These are phyloP conservation scores for Petrophora chlorosata DNA, from an alignment of 2,888 invertebrate species.

Conservation along the genomic window DNA sequence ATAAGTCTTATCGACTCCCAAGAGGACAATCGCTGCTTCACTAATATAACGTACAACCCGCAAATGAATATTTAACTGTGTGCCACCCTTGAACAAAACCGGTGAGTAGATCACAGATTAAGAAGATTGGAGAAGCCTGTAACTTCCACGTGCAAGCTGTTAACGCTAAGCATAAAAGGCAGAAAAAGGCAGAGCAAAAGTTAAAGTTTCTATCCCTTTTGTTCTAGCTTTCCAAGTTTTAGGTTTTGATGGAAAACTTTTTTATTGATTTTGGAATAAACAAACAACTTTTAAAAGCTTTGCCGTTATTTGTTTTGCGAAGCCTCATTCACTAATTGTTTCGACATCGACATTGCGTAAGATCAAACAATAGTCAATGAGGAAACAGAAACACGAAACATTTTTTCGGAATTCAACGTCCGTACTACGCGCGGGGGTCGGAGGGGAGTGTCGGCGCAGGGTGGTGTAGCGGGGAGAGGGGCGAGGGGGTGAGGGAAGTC, in stretches of 20 bases:
- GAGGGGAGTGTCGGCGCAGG: slow-evolving; percentile 31
- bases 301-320: not conserved
- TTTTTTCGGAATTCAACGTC: slow-evolving; percentile 51
- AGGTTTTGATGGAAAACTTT: not conserved
- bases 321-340: not conserved
- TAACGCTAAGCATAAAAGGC: slow-evolving; percentile 8
- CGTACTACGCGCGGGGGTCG: slow-evolving; percentile 68
- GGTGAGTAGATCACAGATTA: slow-evolving; percentile 18
- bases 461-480: slow-evolving; percentile 28
- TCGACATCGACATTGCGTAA: slow-evolving; percentile 2
- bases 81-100: slow-evolving; percentile 17
- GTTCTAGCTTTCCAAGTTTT: slow-evolving; percentile 4
- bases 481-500: slow-evolving; percentile 33
- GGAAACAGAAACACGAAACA: slow-evolving; percentile 31
- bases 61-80: slow-evolving; percentile 74
- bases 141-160: slow-evolving; percentile 14
- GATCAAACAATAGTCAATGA: slow-evolving; percentile 18
- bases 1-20: slow-evolving; percentile 54
- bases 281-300: not conserved
- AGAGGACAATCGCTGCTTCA: slow-evolving; percentile 62
- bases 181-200: not conserved
- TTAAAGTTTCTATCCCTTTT: slow-evolving; percentile 11
- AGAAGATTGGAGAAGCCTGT: slow-evolving; percentile 16
- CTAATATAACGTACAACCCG: slow-evolving; percentile 79
- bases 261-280: not conserved